These are phyloP conservation scores for Pantelozetes paolii DNA, from an alignment of 2,888 invertebrate genomes.

Conservation along the genomic window DNA sequence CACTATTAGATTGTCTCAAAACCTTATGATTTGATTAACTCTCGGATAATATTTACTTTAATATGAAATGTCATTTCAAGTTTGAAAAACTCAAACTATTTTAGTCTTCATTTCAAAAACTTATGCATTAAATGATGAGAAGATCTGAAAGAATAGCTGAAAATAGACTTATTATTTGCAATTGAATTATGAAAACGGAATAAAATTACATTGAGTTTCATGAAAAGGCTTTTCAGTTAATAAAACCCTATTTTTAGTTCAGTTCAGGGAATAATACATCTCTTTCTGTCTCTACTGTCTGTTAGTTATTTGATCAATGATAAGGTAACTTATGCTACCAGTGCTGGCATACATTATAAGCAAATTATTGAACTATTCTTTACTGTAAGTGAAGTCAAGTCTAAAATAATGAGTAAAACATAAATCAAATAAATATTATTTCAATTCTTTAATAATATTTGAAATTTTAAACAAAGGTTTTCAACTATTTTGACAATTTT, in stretches of 20 bases:
- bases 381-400: not conserved
- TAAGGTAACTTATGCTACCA: conserved; percentile 27
- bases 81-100: not conserved
- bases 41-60: not conserved
- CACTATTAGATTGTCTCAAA: not conserved
- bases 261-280: not conserved
- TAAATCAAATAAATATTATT: not conserved
- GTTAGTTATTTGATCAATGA: not conserved
- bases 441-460: no score
- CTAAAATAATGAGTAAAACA: not conserved
- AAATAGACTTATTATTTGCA: conserved; percentile 2
- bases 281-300: not conserved
- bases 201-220: conserved; percentile 23
- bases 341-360: not conserved
- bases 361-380: conserved; percentile 5
- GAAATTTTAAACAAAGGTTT: no score
- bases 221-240: not conserved
- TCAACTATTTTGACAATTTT: no score
- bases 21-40: not conserved
- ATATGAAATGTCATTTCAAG: conserved; percentile 17
- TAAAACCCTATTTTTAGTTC: not conserved
- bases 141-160: conserved; percentile 1
- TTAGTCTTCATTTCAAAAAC: not conserved
- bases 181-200: not conserved
- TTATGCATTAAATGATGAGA: not conserved